phyloP scores from a whole-genome alignment of 2,113 vertebrate species.

The Pipra filicauda region DNA sequence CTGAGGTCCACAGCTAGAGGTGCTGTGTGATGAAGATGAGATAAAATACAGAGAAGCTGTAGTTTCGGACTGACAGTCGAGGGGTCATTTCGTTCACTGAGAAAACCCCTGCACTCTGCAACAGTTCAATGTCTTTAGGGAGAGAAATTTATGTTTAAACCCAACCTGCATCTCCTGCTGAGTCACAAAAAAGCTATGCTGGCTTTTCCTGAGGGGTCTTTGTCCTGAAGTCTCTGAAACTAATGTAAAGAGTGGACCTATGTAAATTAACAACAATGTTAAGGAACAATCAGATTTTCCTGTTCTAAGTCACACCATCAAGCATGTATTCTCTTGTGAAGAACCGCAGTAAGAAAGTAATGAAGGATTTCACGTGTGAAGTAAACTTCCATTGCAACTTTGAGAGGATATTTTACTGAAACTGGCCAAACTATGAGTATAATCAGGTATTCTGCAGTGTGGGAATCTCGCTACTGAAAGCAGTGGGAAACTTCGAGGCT shows the following conservation, averaged over 20 bases:
- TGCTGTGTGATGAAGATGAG: not conserved
- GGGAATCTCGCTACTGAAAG: not conserved
- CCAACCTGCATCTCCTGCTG: not conserved
- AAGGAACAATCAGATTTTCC: not conserved
- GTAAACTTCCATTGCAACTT: not conserved
- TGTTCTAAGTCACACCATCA: not conserved
- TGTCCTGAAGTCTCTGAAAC: not conserved
- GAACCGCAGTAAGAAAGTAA: not conserved
- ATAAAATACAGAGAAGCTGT: not conserved
- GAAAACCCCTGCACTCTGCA: not conserved
- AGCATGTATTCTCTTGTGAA: not conserved
- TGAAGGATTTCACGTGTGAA: not conserved
- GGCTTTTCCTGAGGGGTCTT: not conserved
- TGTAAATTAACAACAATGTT: not conserved
- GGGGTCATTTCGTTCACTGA: not conserved
- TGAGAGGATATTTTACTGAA: not conserved
- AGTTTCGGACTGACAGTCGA: not conserved
- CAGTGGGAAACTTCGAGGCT: slow-evolving; percentile 36
- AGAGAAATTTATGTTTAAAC: not conserved
- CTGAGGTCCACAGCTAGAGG: not conserved
- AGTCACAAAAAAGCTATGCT: not conserved
- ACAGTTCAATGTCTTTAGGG: not conserved
- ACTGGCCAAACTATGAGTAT: not conserved
- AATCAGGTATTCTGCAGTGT: not conserved
- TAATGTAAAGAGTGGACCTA: not conserved